Conservation (phyloP, 2,797 vertebrate species). For the Pipistrellus pipistrellus region DNA sequence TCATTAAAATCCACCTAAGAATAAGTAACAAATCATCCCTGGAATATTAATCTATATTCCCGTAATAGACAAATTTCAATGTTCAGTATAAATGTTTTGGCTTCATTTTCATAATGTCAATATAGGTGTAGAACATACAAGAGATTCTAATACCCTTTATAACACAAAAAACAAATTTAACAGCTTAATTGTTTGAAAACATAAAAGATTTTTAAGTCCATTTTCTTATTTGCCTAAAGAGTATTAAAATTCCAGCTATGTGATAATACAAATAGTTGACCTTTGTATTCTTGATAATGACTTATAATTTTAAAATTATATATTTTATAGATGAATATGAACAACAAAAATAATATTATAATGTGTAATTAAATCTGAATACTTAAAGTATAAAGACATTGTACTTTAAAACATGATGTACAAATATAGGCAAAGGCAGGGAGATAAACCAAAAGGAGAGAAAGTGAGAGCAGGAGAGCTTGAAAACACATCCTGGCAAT, state of each 20-base stretch:
- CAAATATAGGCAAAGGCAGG: not conserved
- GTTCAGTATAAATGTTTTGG: conserved; percentile 46
- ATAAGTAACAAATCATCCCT: conserved; percentile 67
- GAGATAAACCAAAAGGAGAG: not conserved
- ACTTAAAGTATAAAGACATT: not conserved
- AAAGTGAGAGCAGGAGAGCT: not conserved
- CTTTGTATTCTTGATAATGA: not conserved
- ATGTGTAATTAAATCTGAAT: conserved; percentile 2
- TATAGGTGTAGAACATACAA: not conserved
- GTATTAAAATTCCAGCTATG: not conserved
- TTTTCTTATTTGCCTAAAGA: not conserved
- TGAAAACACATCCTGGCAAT: not conserved
- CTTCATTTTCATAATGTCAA: conserved; percentile 45
- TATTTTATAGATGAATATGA: conserved; percentile 16
- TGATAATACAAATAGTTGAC: not conserved
- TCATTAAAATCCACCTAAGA: conserved; percentile 73
- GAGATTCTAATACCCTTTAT: not conserved
- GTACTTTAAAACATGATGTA: not conserved
- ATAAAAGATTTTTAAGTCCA: not conserved
- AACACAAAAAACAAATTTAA: conserved; percentile 9
- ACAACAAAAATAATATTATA: conserved; percentile 2
- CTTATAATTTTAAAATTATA: not conserved
- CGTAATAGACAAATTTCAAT: conserved; percentile 69
- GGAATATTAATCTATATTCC: conserved; percentile 77
- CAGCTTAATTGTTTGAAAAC: not conserved